Evolutionary conservation across 1,140 invertebrate species (phyloP), one percentile per base, ranked within the genome.

Genomic region (Papilio polytes): DNA sequence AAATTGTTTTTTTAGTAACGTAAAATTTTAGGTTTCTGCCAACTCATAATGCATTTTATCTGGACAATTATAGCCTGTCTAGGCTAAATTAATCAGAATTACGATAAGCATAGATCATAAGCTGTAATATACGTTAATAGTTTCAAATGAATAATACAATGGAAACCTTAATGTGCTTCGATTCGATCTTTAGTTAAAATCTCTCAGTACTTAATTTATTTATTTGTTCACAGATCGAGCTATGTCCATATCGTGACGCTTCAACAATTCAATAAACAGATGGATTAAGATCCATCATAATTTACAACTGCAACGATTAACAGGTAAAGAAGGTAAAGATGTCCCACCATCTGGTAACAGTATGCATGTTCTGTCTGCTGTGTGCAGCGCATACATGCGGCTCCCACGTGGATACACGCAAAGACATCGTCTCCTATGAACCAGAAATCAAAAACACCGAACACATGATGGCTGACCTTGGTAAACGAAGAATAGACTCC

Each of bases 291-390:
- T 26, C 18, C 53, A 63, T 31, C 12, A 15, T 12, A 41, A 44
- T 15, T 1, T 63, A 78, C 3, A 78, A 22, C 59, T 56, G n/a
- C 36, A 77, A 79, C 72, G 10, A 78, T 80, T 72, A 78, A 53
- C 51, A 83, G 66, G 56, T 84, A 81, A 46, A 83, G 82, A 81
- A 87, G 86, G 84, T 77, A 72, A 88, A 86, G 82, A 95, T 95
- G 95, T 88, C 93, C 10, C 92, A 92, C 74, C 96, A 96, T 84
- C 92, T 97, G 59, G 96, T 97, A 84, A 97, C 97, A 18, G 97
- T 98, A 31, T 97, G 97, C 86, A 96, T 98, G 90, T 97, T 98
- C 85, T 98, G 97, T 90, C 96, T 98, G 53, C 91, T 98, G 3
- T 97, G 97, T 88, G 97, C 97, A 13, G 96, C 97, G 63, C 97